Conservation (phyloP, 2,888 invertebrate species). For the Ormyrus labotus region DNA sequence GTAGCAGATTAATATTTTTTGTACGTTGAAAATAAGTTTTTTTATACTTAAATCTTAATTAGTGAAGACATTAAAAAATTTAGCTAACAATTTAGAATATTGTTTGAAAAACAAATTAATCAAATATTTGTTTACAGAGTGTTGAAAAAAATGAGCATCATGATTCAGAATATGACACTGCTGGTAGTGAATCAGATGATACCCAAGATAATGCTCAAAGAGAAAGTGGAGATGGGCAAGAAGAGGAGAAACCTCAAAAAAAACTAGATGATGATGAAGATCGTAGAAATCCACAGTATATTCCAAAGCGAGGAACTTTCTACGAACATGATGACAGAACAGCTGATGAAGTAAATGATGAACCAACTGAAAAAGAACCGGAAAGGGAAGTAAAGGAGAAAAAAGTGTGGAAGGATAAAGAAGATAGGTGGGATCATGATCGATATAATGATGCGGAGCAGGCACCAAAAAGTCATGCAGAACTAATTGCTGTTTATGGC, state of each 20-base stretch:
- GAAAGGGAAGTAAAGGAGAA: conserved; percentile 73
- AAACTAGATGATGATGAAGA: conserved; percentile 96
- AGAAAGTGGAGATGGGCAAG: conserved; percentile 74
- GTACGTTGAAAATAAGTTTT: background rate
- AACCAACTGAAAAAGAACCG: conserved; percentile 65
- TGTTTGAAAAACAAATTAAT: background rate
- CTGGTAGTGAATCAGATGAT: conserved; percentile 70
- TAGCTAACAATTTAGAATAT: too few relatives aligned
- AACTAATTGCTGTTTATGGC: conserved; percentile 90
- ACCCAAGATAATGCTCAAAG: conserved; percentile 72
- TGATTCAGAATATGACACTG: conserved; percentile 72
- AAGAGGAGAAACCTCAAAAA: conserved; percentile 80
- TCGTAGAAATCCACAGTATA: conserved; percentile 96
- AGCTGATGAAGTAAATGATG: conserved; percentile 78
- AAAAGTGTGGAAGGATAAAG: conserved; percentile 79
- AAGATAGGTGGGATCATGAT: conserved; percentile 92
- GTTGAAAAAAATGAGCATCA: conserved; percentile 70
- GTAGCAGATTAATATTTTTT: background rate
- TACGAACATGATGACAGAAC: conserved; percentile 97
- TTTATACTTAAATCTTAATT: background rate
- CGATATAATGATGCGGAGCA: conserved; percentile 88
- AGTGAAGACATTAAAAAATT: too few relatives aligned
- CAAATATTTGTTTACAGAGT: conserved; percentile 62
- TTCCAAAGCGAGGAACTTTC: conserved; percentile 96
- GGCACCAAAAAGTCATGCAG: conserved; percentile 90